Base-by-base conservation (phyloP, 2,113 vertebrate species). In the Eulacestoma nigropectus region DNA sequence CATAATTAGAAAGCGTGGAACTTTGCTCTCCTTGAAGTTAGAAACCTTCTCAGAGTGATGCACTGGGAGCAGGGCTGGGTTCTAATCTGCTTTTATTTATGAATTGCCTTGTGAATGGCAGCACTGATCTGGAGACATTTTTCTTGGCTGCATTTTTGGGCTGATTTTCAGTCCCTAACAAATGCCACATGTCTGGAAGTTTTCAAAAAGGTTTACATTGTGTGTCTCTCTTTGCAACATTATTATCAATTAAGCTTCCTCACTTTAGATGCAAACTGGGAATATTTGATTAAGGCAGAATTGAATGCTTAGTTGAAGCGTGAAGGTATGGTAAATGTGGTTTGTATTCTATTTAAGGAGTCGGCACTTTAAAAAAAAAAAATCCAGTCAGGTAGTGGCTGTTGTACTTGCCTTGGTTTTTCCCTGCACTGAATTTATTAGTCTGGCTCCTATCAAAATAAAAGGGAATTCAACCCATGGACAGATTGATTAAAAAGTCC, bases 341-440 rank as follows among this genome's bases (percentile, higher is more conserved):
- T 33, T 90, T 80, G 41, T 60, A 22, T 20, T 90, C 33, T 41
- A 56, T 49, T 70, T 42, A 41, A 65, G 32, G 20, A 92, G 11
- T 16, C 59, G 19, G 8, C 44, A 72, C 67, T 88, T 90, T 1
- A 25, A 22, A 11, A 82, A 76, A 76, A 85, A 62, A 35, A 37
- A 19, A 32, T 32, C 30, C 37, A 19, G 41, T 41, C 33, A 64
- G 26, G 41, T 64, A 55, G 69, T 33, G 44, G 25, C 15, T 78
- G 6, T 52, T 95, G 68, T 74, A 72, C 49, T 83, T 95, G 55
- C 52, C n/a, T 88, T 89, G 90, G 86, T 49, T 95, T 94, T 90
- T 94, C 42, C 80, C 90, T 95, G 76, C 30, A 33, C 39, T 77
- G 59, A 89, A 85, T 85, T 83, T 62, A 39, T 76, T 56, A 42